Percentiles rank a stretch among this genome's conserved stretches.
Conservation (phyloP, 2,888 invertebrate species). For the Napeogenes sylphis region DNA sequence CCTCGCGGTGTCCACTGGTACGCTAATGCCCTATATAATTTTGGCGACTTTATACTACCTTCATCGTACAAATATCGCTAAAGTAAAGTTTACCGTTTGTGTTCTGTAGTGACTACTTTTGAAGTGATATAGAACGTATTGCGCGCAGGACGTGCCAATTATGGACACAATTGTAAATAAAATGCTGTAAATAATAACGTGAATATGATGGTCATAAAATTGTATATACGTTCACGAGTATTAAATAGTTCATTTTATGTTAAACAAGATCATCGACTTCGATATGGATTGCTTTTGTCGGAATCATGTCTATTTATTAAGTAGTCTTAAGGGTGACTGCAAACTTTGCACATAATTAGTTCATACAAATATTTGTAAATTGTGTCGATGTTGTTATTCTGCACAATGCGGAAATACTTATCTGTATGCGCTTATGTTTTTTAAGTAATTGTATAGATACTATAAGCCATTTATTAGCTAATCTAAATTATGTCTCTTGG, state of each 20-base stretch:
- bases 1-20: constrained; percentile 92
- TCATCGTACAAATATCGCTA: constrained; percentile 66
- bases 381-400: constrained; percentile 78
- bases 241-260: constrained; percentile 33
- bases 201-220: constrained; percentile 45
- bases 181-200: constrained; percentile 59
- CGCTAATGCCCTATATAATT: constrained; percentile 85
- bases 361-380: constrained; percentile 72
- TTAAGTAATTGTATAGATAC: constrained; percentile 66
- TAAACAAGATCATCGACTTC: constrained; percentile 18
- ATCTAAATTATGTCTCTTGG: constrained; percentile 49
- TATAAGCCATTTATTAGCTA: constrained; percentile 55
- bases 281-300: constrained; percentile 38
- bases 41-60: constrained; percentile 85
- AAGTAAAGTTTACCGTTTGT: constrained; percentile 37
- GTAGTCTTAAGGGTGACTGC: constrained; percentile 46
- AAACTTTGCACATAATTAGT: constrained; percentile 58
- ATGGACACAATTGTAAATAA: constrained; percentile 59
- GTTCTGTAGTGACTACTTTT: constrained; percentile 33
- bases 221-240: constrained; percentile 55
- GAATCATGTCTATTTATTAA: constrained; percentile 68
- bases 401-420: constrained; percentile 78
- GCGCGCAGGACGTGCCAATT: constrained; percentile 66
- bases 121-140: constrained; percentile 33
- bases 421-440: constrained; percentile 76